Evolutionary conservation across 2,113 vertebrate genomes (phyloP).

Genomic region (Apteryx mantelli): DNA sequence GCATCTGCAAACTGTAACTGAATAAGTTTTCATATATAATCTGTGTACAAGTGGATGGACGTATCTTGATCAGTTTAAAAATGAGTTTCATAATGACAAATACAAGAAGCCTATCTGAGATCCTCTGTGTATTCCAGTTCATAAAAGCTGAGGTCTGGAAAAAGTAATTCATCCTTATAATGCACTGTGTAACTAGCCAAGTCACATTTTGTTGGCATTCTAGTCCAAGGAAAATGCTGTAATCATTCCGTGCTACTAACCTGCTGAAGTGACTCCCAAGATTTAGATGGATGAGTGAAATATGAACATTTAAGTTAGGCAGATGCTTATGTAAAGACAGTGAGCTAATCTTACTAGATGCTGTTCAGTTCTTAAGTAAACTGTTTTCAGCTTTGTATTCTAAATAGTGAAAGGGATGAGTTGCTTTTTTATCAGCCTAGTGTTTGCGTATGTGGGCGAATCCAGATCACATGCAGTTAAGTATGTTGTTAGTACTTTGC

Average conservation of each 20-base stretch:
- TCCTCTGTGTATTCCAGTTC: background rate
- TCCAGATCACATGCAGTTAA: background rate
- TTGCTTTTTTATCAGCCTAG: background rate
- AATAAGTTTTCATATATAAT: background rate
- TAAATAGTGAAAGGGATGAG: background rate
- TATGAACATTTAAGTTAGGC: background rate
- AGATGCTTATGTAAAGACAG: background rate
- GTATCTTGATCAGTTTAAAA: background rate
- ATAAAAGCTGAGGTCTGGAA: background rate
- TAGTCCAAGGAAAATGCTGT: background rate
- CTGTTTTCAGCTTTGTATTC: background rate
- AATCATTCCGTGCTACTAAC: background rate
- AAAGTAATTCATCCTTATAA: background rate
- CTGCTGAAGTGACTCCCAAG: background rate
- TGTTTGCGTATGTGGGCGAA: background rate
- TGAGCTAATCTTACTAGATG: background rate
- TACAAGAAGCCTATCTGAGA: background rate
- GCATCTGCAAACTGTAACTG: background rate
- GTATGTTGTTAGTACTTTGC: background rate
- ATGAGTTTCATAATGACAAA: background rate
- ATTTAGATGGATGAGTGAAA: background rate
- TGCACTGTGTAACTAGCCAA: background rate
- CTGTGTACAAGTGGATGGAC: background rate
- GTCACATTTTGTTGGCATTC: background rate
- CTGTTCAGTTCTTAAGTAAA: background rate